These are phyloP conservation scores for Amia ocellicauda DNA, from an alignment of 2,113 vertebrate genomes.

Conservation along the genomic window DNA sequence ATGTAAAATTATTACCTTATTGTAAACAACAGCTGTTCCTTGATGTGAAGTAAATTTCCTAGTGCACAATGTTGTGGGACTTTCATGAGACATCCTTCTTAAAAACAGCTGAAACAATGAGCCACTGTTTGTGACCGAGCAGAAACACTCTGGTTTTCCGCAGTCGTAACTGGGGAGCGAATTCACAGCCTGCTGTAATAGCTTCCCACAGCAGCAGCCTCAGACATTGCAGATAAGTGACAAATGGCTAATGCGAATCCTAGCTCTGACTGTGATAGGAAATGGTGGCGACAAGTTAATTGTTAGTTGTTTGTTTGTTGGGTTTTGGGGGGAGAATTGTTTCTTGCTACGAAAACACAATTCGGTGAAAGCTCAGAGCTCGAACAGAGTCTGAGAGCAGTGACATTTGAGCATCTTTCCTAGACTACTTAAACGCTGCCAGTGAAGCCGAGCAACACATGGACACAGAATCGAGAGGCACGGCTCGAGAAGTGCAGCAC, in stretches of 20 bases:
- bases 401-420: constrained; percentile 16
- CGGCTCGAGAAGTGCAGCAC: neutral
- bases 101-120: too few species aligned
- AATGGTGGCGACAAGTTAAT: neutral
- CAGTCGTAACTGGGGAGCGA: neutral
- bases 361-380: neutral
- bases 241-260: neutral
- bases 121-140: neutral
- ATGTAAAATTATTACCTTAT: too few species aligned
- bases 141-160: neutral
- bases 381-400: constrained; percentile 12
- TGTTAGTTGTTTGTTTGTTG: neutral
- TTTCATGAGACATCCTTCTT: too few species aligned
- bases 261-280: neutral
- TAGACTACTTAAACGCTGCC: constrained; percentile 6
- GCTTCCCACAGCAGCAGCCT: neutral
- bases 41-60: too few species aligned
- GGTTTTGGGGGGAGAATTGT: too few species aligned
- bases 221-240: neutral
- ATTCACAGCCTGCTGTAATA: neutral
- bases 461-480: neutral
- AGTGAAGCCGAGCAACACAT: neutral
- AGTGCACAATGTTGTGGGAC: too few species aligned
- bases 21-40: neutral
- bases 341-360: neutral